Evolutionary conservation across 2,888 invertebrate genomes (phyloP), one percentile per base, ranked within the genome.

Genomic region (Hydrotaea cyrtoneurina): DNA sequence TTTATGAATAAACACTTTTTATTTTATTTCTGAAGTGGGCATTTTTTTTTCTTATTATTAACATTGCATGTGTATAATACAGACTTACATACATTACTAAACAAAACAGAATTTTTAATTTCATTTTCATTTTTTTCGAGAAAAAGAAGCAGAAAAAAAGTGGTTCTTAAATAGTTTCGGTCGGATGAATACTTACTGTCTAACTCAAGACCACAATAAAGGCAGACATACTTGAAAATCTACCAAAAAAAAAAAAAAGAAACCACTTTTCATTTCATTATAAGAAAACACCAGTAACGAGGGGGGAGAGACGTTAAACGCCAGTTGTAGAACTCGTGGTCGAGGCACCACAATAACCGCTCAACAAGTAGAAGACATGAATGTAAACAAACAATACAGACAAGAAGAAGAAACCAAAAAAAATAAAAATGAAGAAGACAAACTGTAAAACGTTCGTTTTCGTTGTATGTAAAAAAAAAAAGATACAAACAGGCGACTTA

Each of bases 1-100:
- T 69, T 78, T 71, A 86, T 88, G 82, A 86, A 62, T 69, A 73
- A 50, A 3, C 36, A 43, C 4, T 62, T 76, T 21, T 66, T 39
- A 19, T 4, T 39, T 39, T 69, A 21, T 46, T 31, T 19, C 66
- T 66, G 43, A 69, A 69, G 69, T 69, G 69, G 23, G 21, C 46
- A n/a, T n/a, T n/a, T n/a, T 19, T 39, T 19, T 19, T 39, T 19
- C 0, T 8, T 55, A 11, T 21, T 10, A 10, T 55, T 8, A 21
- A 3, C 55, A 21, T 19, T 10, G 55, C 46, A 69, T 69, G 46
- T 46, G 69, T 46, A 69, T 15, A 39, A 8, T 1, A 39, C 39
- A 39, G 13, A 39, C 39, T 39, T 39, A 39, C 39, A 39, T 39
- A 39, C 10, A 39, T 39, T 39, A 39, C 8, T 3, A 11, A 4